phyloP scores from a whole-genome alignment of 2,113 vertebrate species.

The Microcebus jonahi region DNA sequence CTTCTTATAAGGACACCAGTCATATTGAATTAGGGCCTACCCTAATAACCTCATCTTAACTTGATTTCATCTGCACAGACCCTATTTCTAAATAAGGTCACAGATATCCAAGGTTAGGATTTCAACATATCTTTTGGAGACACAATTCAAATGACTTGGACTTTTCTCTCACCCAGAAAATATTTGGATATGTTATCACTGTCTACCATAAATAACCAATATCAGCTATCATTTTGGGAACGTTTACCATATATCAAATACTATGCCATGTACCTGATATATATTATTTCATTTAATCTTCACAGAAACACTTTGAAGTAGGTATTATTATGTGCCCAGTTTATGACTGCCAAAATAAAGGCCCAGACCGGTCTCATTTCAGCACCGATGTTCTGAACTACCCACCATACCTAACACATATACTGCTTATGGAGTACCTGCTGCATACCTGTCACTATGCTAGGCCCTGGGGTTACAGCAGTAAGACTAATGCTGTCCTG shows the following conservation, averaged over 20 bases:
- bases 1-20: neutral
- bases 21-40: neutral
- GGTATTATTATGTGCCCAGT: neutral
- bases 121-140: neutral
- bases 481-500: neutral
- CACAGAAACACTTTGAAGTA: neutral
- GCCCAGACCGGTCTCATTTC: neutral
- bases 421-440: neutral
- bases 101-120: neutral
- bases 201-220: neutral
- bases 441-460: rapidly evolving
- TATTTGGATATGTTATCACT: neutral
- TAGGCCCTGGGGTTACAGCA: neutral
- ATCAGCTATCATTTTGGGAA: no score
- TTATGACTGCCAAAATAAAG: neutral
- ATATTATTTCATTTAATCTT: neutral
- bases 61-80: neutral
- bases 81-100: neutral
- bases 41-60: neutral
- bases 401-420: neutral
- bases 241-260: neutral
- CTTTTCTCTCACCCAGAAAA: constrained; percentile 26
- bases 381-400: neutral
- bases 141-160: neutral
- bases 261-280: neutral